phyloP scores from a whole-genome alignment of 1,140 invertebrate genomes.

The Drosophila persimilis region DNA sequence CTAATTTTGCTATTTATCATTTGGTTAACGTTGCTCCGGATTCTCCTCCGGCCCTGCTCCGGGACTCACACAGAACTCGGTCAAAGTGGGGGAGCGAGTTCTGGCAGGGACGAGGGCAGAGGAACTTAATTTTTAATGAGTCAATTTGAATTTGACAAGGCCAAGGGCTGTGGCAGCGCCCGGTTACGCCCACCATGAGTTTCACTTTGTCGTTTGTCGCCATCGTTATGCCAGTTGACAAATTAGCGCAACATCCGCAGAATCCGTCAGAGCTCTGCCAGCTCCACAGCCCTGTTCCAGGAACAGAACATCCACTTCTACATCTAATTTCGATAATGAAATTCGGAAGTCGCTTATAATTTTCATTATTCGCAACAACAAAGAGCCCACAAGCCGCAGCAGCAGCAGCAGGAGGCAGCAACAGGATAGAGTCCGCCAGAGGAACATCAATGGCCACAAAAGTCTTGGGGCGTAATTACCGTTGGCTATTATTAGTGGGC shows the following conservation, averaged over 20 bases:
- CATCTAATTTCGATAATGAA: slow-evolving; percentile 81
- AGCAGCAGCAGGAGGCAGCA: neutral
- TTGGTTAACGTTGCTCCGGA: slow-evolving; percentile 65
- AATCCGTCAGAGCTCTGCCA: slow-evolving; percentile 55
- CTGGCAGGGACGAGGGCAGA: neutral
- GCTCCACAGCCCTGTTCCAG: neutral
- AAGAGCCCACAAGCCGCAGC: slow-evolving; percentile 3
- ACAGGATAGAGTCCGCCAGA: neutral
- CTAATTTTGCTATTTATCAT: slow-evolving; percentile 80
- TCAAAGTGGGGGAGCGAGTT: too few species aligned
- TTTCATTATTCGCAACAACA: slow-evolving; percentile 70
- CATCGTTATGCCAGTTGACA: slow-evolving; percentile 70
- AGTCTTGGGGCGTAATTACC: slow-evolving; percentile 70
- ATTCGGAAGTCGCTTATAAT: slow-evolving; percentile 77
- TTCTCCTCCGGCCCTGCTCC: slow-evolving; percentile 23
- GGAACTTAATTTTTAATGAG: slow-evolving; percentile 81
- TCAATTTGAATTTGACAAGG: slow-evolving; percentile 81
- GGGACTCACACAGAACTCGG: slow-evolving; percentile 46
- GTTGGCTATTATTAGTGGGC: slow-evolving; percentile 63
- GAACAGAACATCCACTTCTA: slow-evolving; percentile 60
- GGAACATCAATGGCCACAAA: slow-evolving; percentile 31
- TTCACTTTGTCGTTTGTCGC: slow-evolving; percentile 57
- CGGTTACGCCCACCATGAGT: slow-evolving; percentile 65
- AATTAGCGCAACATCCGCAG: slow-evolving; percentile 74
- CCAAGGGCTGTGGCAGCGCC: slow-evolving; percentile 46